Conservation (phyloP, 2,888 invertebrate species). For the Aradus depressus region DNA sequence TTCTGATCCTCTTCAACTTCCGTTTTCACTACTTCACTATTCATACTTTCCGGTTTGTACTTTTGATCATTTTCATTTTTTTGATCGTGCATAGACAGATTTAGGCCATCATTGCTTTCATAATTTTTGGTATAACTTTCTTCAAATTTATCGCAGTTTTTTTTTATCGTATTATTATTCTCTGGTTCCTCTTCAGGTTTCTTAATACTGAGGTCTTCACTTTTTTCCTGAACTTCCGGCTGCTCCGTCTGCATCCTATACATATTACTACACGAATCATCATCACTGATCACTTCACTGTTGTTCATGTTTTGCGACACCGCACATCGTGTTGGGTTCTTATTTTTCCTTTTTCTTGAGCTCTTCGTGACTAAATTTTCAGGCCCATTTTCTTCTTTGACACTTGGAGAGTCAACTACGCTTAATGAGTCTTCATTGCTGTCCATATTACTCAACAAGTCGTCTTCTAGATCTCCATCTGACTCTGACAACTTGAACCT, state of each 20-base stretch:
- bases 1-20: slow-evolving; percentile 13
- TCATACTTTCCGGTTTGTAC: slow-evolving; percentile 12
- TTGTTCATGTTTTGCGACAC: slow-evolving; percentile 41
- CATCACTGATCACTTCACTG: slow-evolving; percentile 45
- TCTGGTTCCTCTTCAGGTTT: slow-evolving; percentile 22
- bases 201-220: slow-evolving; percentile 27
- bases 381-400: slow-evolving; percentile 42
- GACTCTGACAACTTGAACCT: slow-evolving; percentile 43
- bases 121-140: slow-evolving; percentile 34
- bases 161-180: slow-evolving; percentile 25
- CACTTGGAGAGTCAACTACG: slow-evolving; percentile 43
- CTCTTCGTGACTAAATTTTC: slow-evolving; percentile 47
- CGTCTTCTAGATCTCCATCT: slow-evolving; percentile 45
- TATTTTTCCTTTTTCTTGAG: slow-evolving; percentile 75
- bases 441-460: slow-evolving; percentile 48
- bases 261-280: slow-evolving; percentile 48
- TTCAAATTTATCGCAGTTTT: slow-evolving; percentile 29
- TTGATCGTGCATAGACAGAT: slow-evolving; percentile 29
- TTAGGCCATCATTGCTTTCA: slow-evolving; percentile 35
- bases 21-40: slow-evolving; percentile 6
- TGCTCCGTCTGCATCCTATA: slow-evolving; percentile 17
- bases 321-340: slow-evolving; percentile 76
- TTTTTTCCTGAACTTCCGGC: slow-evolving; percentile 22
- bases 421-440: slow-evolving; percentile 51
- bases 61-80: slow-evolving; percentile 17